phyloP scores from a whole-genome alignment of 2,113 vertebrate genomes.

The Dromiciops gliroides region DNA sequence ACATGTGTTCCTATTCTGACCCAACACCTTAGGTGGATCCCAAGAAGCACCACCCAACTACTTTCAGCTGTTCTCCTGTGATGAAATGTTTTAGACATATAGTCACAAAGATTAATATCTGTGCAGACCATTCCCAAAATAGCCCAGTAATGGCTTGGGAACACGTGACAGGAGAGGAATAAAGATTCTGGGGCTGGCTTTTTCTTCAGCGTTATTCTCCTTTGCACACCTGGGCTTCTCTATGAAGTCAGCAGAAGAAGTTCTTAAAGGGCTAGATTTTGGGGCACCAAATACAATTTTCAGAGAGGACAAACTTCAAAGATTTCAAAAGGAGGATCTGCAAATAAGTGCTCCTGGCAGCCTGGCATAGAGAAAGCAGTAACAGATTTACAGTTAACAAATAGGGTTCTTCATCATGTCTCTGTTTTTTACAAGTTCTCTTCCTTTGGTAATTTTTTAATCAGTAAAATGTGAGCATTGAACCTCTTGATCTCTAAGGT shows the following conservation, averaged over 20 bases:
- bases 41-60: constrained; percentile 41
- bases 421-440: not conserved
- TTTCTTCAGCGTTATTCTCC: constrained; percentile 14
- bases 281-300: constrained; percentile 15
- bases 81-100: constrained; percentile 79
- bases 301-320: not conserved
- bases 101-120: constrained; percentile 69
- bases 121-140: constrained; percentile 55
- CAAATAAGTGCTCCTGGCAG: not conserved
- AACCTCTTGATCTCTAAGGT: not conserved
- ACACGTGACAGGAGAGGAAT: constrained; percentile 53
- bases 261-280: constrained; percentile 22
- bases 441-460: not conserved
- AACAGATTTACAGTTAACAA: not conserved
- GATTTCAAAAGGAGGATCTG: not conserved
- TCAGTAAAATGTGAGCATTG: not conserved
- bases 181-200: constrained; percentile 44
- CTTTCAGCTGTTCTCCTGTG: constrained; percentile 79
- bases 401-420: not conserved
- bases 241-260: constrained; percentile 38
- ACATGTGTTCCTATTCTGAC: constrained; percentile 60
- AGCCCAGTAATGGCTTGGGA: constrained; percentile 55
- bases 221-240: constrained; percentile 64
- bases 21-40: constrained; percentile 33
- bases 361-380: not conserved